Evolutionary conservation across 2,888 invertebrate species (phyloP), one percentile per base, ranked within the genome.

Genomic region (Pterostichus niger): DNA sequence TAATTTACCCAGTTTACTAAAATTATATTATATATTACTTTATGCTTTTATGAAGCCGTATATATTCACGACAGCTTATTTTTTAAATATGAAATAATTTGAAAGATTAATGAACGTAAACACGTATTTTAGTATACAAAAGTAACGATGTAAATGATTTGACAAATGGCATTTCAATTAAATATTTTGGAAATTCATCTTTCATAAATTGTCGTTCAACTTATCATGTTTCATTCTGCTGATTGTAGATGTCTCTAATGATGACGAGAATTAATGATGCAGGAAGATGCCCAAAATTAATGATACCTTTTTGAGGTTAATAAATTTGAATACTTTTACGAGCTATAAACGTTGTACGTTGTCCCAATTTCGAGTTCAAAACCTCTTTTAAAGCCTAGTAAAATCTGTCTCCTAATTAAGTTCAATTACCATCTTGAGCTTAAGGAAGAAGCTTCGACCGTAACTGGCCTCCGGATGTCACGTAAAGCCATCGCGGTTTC

Each of bases 391-490:
- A 40, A 40, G 6, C 40, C 6, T 40, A 40, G 31, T 44, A 71
- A 44, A 46, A 71, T 71, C 71, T n/a, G 44, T 46, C 46, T 10
- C 71, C 40, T 64, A 46, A 44, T 46, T 71, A 71, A 71, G 71
- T 46, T 46, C 71, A 71, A 71, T 71, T 71, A 71, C 71, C 68
- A 7, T 2, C 64, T 64, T 35, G 0, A 64, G 35, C 33, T 35
- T 13, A 64, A 33, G 64, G 13, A 49, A 13, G 24, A 68, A 44
- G 68, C 49, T 24, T 11, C 13, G 15, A 68, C 40, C 59, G 13
- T 33, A 64, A 64, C 10, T 64, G n/a, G n/a, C 31, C 31, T 52
- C 46, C 64, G 78, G 78, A 78, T 61, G 78, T 61, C 78, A 78
- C 78, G 61, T 61, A 59, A 61, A 35, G 6, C 40, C 77, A 40